Percentiles rank a stretch among this genome's conserved stretches.
Evolutionary conservation across 1,140 invertebrate species (phyloP).

Genomic region (Contarinia nasturtii): DNA sequence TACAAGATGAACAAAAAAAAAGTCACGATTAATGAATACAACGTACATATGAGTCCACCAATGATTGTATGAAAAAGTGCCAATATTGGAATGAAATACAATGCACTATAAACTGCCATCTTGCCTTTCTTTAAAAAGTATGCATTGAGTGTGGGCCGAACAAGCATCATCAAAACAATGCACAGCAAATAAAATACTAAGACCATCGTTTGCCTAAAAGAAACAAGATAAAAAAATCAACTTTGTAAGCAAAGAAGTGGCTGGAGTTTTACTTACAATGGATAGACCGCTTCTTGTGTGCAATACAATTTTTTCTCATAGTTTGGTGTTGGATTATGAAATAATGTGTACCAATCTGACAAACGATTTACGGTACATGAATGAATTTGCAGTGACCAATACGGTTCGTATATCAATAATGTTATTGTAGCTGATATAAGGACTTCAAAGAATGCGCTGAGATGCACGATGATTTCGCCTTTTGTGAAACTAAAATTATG

Average conservation of each 20-base stretch:
- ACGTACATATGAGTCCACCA: slow-evolving; percentile 81
- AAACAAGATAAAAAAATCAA: slow-evolving; percentile 8
- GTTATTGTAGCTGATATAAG: slow-evolving; percentile 49
- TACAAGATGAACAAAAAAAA: background rate
- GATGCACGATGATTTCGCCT: slow-evolving; percentile 47
- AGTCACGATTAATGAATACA: slow-evolving; percentile 22
- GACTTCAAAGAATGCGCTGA: slow-evolving; percentile 67
- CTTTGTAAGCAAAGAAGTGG: too few species aligned
- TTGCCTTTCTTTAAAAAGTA: slow-evolving; percentile 33
- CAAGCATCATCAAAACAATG: slow-evolving; percentile 57
- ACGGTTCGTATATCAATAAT: slow-evolving; percentile 54
- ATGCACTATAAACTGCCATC: slow-evolving; percentile 75
- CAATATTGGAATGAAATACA: slow-evolving; percentile 87
- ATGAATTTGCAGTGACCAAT: slow-evolving; percentile 49
- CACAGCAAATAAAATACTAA: slow-evolving; percentile 80
- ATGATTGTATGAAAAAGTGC: slow-evolving; percentile 74
- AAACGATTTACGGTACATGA: slow-evolving; percentile 60
- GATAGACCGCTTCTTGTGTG: slow-evolving; percentile 93
- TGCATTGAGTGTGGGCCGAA: slow-evolving; percentile 10
- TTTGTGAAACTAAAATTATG: slow-evolving; percentile 39
- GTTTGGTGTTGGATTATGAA: slow-evolving; percentile 85
- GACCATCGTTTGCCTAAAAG: slow-evolving; percentile 78
- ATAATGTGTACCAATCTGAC: slow-evolving; percentile 89
- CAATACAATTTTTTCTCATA: slow-evolving; percentile 79
- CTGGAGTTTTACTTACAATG: slow-evolving; percentile 76